Base-by-base conservation (phyloP, 1,140 invertebrate species). In the Hermetia illucens region DNA sequence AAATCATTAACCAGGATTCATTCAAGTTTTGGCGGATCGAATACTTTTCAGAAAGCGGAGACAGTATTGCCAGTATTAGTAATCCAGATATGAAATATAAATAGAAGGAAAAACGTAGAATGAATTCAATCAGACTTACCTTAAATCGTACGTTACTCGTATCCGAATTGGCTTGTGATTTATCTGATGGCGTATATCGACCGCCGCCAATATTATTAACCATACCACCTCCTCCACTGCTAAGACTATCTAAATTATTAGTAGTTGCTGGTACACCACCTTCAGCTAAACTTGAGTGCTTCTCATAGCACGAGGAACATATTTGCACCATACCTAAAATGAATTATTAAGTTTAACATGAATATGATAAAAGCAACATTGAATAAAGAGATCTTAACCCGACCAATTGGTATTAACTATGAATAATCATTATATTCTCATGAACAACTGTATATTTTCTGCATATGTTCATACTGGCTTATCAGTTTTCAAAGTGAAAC, bases 251-350 rank as follows among this genome's bases (percentile, higher is more conserved):
- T 24, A 15, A n/a, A n/a, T n/a, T 12, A 8, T 30, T 38, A 21
- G 10, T 33, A n/a, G 34, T 8, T 16, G 29, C 10, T 34, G 33
- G 16, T 31, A 21, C 39, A 21, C 46, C 53, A 32, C 57, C 55
- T 34, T 60, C 57, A 5, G 57, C 57, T 34, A 52, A 40, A 33
- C 48, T 41, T 21, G 40, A 44, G 37, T 61, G 52, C 43, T 61
- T 61, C 33, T 60, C 57, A 34, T 58, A 50, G 64, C 89, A 94
- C 34, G 76, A 72, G 40, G 77, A 77, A 63, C 87, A 91, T 44
- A 89, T 82, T 64, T 83, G 78, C 44, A 82, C 77, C 78, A 81
- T 81, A 42, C 77, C 70, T 70, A 44, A 1, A 45, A 32, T 29
- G 24, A 15, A 27, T n/a, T n/a, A n/a, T n/a, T n/a, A n/a, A n/a